Evolutionary conservation across 2,113 vertebrate genomes (phyloP).

Genomic region (Hydrolagus affinis): DNA sequence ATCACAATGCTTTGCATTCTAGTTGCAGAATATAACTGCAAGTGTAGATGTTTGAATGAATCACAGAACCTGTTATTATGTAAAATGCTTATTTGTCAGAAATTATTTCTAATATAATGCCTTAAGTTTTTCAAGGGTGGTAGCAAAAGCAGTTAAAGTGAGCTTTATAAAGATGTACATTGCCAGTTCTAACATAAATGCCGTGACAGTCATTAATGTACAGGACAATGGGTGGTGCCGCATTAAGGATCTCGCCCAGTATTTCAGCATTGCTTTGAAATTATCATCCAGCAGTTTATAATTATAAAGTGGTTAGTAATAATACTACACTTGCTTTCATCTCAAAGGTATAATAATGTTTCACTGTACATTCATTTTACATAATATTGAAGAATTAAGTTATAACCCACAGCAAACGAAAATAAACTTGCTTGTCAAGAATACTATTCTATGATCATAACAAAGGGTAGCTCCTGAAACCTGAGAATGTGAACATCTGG

Average conservation of each 20-base stretch:
- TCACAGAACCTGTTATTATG: background rate
- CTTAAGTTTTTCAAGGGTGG: background rate
- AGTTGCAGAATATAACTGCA: background rate
- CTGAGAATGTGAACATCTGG: slow-evolving; percentile 78
- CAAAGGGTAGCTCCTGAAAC: slow-evolving; percentile 80
- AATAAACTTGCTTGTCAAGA: slow-evolving; percentile 79
- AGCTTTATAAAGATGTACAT: background rate
- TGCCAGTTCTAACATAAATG: background rate
- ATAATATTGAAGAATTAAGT: slow-evolving; percentile 72
- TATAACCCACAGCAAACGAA: slow-evolving; percentile 68
- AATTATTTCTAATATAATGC: background rate
- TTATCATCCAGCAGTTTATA: slow-evolving; percentile 72
- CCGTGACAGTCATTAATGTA: slow-evolving; percentile 49
- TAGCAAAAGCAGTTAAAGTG: background rate
- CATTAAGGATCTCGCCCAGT: slow-evolving; percentile 60
- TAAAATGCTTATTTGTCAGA: background rate
- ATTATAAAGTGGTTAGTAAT: slow-evolving; percentile 71
- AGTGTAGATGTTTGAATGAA: background rate
- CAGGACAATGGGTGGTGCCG: slow-evolving; percentile 62
- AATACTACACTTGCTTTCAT: slow-evolving; percentile 73
- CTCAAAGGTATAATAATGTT: slow-evolving; percentile 69
- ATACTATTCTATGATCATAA: slow-evolving; percentile 85
- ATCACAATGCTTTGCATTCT: background rate
- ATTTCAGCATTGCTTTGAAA: slow-evolving; percentile 66
- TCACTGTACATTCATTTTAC: slow-evolving; percentile 58